Evolutionary conservation across 1,140 invertebrate genomes (phyloP).

Genomic region (Drosophila tropicalis): DNA sequence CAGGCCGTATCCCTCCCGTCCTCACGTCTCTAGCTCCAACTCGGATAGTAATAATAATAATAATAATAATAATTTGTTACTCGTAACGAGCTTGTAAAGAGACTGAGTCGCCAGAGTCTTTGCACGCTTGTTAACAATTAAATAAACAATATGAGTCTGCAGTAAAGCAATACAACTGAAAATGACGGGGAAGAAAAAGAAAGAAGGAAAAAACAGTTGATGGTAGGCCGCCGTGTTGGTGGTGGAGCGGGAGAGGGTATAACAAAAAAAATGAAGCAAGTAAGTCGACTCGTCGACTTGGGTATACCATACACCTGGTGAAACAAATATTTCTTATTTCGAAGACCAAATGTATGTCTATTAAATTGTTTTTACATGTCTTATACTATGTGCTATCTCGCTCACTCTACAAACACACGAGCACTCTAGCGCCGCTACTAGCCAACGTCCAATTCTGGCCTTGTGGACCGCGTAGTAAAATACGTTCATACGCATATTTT

Average conservation of each 20-base stretch:
- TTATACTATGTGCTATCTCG: too few relatives aligned
- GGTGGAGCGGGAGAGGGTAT: neutral
- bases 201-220: neutral
- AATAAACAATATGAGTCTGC: constrained; percentile 80
- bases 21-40: neutral
- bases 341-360: too few relatives aligned
- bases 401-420: too few relatives aligned
- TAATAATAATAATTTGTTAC: constrained; percentile 77
- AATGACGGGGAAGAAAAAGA: neutral
- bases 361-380: too few relatives aligned
- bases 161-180: constrained; percentile 38
- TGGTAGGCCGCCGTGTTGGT: neutral
- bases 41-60: constrained; percentile 41
- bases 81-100: constrained; percentile 66
- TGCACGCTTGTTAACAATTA: constrained; percentile 79
- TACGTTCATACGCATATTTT: too few relatives aligned
- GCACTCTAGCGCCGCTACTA: too few relatives aligned
- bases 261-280: too few relatives aligned
- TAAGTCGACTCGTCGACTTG: too few relatives aligned
- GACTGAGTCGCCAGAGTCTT: constrained; percentile 39
- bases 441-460: too few relatives aligned
- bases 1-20: neutral
- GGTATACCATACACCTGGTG: too few relatives aligned
- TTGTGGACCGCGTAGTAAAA: too few relatives aligned
- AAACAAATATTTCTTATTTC: too few relatives aligned